phyloP scores from a whole-genome alignment of 2,888 invertebrate genomes.

The Amphipyra berbera region DNA sequence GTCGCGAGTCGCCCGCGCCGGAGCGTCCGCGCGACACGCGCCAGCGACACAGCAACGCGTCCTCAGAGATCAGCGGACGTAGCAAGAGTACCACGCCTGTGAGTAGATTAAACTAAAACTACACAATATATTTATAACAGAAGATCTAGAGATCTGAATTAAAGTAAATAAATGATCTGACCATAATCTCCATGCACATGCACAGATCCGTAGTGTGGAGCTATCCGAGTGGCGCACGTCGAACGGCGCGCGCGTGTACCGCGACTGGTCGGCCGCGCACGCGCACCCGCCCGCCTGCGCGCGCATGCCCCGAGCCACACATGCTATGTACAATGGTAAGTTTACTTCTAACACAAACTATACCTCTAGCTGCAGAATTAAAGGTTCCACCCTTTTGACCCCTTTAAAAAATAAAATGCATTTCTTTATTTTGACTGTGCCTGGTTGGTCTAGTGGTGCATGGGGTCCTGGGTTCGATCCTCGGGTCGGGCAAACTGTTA shows the following conservation, averaged over 20 bases:
- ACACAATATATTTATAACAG: background rate
- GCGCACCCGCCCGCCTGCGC: conserved; percentile 89
- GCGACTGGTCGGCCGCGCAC: conserved; percentile 87
- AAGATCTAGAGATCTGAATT: background rate
- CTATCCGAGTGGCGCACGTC: conserved; percentile 82
- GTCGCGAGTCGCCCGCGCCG: conserved; percentile 88
- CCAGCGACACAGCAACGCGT: conserved; percentile 83
- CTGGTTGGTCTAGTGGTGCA: too few relatives aligned
- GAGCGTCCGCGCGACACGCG: conserved; percentile 74
- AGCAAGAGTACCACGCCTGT: conserved; percentile 88
- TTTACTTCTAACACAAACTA: background rate
- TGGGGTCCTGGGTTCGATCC: too few relatives aligned
- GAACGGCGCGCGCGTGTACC: conserved; percentile 87
- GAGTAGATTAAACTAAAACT: conserved; percentile 28
- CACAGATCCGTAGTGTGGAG: conserved; percentile 80
- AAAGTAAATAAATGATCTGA: too few relatives aligned
- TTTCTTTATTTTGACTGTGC: too few relatives aligned
- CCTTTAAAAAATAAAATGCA: too few relatives aligned
- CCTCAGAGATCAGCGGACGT: conserved; percentile 88
- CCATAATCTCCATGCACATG: too few relatives aligned
- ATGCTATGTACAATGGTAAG: conserved; percentile 51
- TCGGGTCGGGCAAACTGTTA: too few relatives aligned
- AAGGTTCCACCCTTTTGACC: too few relatives aligned
- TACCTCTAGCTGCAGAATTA: too few relatives aligned
- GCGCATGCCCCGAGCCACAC: conserved; percentile 82